Percentiles rank a stretch among this genome's conserved stretches.
phyloP scores from a whole-genome alignment of 2,797 vertebrate species.

The Cottoperca gobio region DNA sequence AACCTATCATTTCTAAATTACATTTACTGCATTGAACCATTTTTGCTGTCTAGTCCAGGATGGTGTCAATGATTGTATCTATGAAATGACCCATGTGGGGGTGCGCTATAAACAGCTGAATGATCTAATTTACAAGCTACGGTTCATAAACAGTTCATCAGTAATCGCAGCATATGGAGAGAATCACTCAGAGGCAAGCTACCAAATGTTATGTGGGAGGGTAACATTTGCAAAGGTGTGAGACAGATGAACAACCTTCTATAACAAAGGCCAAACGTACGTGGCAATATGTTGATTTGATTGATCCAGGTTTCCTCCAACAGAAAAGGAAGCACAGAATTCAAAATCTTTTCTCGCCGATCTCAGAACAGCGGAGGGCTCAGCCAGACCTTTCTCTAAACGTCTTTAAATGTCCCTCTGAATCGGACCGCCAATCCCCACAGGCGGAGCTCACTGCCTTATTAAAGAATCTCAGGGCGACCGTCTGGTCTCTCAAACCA shows the following conservation, averaged over 20 bases:
- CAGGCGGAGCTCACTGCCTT: not conserved
- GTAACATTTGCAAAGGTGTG: slow-evolving; percentile 6
- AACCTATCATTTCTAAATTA: not conserved
- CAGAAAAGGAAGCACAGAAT: not conserved
- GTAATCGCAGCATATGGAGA: slow-evolving; percentile 38
- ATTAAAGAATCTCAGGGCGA: slow-evolving; percentile 23
- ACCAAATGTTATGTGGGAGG: slow-evolving; percentile 14
- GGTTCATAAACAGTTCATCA: slow-evolving; percentile 18
- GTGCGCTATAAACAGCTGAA: slow-evolving; percentile 33
- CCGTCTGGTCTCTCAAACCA: slow-evolving; percentile 12
- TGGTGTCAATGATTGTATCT: slow-evolving; percentile 32
- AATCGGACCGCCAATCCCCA: not conserved
- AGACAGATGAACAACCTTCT: slow-evolving; percentile 8
- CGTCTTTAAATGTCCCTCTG: not conserved
- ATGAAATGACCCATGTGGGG: slow-evolving; percentile 30
- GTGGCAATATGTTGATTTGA: not conserved
- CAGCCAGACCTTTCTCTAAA: not conserved
- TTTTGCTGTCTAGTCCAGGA: slow-evolving; percentile 1
- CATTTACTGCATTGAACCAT: not conserved
- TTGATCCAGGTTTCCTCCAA: not conserved
- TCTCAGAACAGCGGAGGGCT: slow-evolving; percentile 12
- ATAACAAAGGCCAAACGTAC: not conserved
- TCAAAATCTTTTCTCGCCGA: not conserved
- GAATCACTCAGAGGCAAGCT: slow-evolving; percentile 29
- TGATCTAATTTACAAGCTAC: slow-evolving; percentile 53